Conservation (phyloP, 2,797 vertebrate genomes). For the Sebastes dallii region DNA sequence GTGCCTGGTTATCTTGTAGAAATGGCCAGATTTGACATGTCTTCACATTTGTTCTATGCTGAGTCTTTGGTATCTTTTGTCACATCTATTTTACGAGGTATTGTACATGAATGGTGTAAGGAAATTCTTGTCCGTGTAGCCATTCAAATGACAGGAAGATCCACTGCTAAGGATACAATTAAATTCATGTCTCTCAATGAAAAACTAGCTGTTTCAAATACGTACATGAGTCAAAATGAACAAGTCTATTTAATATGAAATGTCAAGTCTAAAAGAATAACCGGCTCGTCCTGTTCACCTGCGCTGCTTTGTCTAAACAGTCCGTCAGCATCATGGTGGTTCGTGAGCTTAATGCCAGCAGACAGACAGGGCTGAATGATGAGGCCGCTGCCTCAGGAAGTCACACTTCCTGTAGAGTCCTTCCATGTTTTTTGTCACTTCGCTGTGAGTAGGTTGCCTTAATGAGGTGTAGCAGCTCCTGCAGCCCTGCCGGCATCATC, state of each 20-base stretch:
- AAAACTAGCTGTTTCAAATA: neutral
- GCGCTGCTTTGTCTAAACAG: neutral
- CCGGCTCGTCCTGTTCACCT: neutral
- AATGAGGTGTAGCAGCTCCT: constrained; percentile 32
- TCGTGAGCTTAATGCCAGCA: neutral
- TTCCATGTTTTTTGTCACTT: constrained; percentile 47
- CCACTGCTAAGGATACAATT: neutral
- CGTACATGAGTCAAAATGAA: neutral
- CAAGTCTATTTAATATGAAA: neutral
- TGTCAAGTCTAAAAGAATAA: neutral
- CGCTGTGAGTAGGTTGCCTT: constrained; percentile 2
- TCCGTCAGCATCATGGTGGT: neutral
- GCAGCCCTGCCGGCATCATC: constrained; percentile 2
- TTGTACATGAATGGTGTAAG: neutral
- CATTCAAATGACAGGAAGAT: constrained; percentile 12
- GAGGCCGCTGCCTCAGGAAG: constrained; percentile 40
- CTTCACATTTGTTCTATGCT: neutral
- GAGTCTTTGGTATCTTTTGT: neutral
- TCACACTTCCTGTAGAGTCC: constrained; percentile 20
- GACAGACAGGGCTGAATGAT: constrained; percentile 42
- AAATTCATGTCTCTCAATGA: neutral
- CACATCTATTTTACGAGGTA: neutral
- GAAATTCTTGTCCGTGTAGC: neutral
- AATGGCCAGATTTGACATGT: neutral
- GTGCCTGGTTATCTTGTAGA: neutral